These are phyloP conservation scores for Ataeniobius toweri DNA, from an alignment of 2,797 vertebrate genomes.

Conservation along the genomic window DNA sequence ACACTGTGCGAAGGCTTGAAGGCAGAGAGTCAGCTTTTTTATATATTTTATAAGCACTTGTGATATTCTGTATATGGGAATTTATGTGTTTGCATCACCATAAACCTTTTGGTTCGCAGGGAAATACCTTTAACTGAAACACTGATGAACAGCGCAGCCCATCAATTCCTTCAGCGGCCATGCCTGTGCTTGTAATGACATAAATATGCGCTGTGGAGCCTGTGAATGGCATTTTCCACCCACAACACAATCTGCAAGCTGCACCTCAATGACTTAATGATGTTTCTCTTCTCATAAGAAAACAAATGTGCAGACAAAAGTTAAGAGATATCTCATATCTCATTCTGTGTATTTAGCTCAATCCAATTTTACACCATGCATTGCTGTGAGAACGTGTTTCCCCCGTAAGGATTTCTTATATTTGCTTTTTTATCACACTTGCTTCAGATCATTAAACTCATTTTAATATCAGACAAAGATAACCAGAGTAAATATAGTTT, in stretches of 20 bases:
- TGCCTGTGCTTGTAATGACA: constrained; percentile 59
- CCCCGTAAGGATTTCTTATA: not conserved
- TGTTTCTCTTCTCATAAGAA: constrained; percentile 18
- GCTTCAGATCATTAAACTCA: not conserved
- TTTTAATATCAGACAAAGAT: not conserved
- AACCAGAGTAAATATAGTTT: not conserved
- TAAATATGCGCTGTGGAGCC: constrained; percentile 51
- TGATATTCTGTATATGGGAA: constrained; percentile 35
- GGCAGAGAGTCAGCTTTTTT: constrained; percentile 68
- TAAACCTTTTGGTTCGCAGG: constrained; percentile 54
- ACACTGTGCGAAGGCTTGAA: constrained; percentile 64
- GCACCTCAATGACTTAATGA: constrained; percentile 28
- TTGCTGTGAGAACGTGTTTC: not conserved
- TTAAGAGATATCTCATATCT: not conserved
- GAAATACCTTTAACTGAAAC: constrained; percentile 68
- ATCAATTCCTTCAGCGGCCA: constrained; percentile 53
- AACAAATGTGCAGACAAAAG: constrained; percentile 33
- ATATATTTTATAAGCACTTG: constrained; percentile 49
- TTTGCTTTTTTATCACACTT: not conserved
- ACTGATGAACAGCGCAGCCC: constrained; percentile 55
- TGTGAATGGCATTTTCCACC: constrained; percentile 63
- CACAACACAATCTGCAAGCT: constrained; percentile 44
- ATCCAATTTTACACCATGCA: constrained; percentile 5
- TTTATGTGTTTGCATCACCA: constrained; percentile 18
- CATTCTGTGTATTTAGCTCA: constrained; percentile 7